Percentiles rank a stretch among this genome's conserved stretches.
phyloP scores from a whole-genome alignment of 2,888 invertebrate genomes.

The Copidosoma aretas region DNA sequence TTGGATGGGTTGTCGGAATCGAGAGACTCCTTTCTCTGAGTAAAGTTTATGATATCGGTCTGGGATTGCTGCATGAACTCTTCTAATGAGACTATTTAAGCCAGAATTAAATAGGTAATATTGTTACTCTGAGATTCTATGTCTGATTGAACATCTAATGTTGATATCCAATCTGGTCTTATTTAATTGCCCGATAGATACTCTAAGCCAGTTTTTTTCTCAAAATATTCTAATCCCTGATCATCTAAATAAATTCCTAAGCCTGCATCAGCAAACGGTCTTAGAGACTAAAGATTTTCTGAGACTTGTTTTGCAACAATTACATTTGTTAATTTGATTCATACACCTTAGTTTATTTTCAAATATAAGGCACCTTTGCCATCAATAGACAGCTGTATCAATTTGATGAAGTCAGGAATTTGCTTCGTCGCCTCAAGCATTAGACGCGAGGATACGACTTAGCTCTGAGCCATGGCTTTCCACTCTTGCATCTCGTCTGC shows the following conservation, averaged over 20 bases:
- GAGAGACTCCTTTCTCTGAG: not conserved
- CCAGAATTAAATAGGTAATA: not conserved
- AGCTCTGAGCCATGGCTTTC: too few species aligned
- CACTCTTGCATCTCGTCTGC: too few species aligned
- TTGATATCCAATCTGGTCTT: not conserved
- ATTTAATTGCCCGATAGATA: not conserved
- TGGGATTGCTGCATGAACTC: not conserved
- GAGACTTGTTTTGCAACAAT: constrained; percentile 31
- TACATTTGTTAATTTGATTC: constrained; percentile 25
- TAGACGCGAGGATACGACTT: too few species aligned
- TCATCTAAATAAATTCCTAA: too few species aligned
- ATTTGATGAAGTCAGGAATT: too few species aligned
- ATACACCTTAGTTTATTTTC: constrained; percentile 10
- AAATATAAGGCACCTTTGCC: constrained; percentile 13
- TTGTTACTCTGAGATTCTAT: not conserved
- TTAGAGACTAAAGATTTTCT: constrained; percentile 33
- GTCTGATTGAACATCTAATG: not conserved
- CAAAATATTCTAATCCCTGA: not conserved
- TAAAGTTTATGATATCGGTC: not conserved
- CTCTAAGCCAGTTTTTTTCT: not conserved
- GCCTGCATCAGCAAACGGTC: constrained; percentile 33
- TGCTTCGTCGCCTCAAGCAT: too few species aligned
- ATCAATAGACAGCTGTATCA: too few species aligned
- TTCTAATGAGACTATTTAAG: not conserved
- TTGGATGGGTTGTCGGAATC: not conserved